These are phyloP conservation scores for Xiphophorus couchianus DNA, from an alignment of 2,113 vertebrate species.

Conservation along the genomic window DNA sequence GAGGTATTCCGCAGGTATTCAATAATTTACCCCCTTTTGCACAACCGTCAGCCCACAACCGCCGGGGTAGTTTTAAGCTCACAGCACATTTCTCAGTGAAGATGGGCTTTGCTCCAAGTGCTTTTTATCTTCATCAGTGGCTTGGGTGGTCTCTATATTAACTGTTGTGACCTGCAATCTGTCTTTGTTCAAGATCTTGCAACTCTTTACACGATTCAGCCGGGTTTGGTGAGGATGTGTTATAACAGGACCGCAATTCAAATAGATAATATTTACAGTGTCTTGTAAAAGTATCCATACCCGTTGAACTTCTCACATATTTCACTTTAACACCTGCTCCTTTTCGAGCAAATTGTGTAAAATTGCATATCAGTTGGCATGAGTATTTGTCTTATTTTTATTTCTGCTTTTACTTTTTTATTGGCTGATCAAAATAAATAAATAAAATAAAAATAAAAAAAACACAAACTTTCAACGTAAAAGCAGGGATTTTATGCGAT, in stretches of 20 bases:
- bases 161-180: conserved; percentile 57
- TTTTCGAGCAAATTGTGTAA: too few relatives aligned
- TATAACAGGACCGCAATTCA: conserved; percentile 52
- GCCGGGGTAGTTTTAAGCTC: conserved; percentile 33
- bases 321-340: neutral
- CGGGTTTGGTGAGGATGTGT: conserved; percentile 42
- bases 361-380: too few relatives aligned
- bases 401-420: too few relatives aligned
- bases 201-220: conserved; percentile 36
- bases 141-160: conserved; percentile 59
- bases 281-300: too few relatives aligned
- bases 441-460: too few relatives aligned
- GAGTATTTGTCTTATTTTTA: too few relatives aligned
- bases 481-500: neutral
- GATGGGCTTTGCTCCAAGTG: conserved; percentile 50
- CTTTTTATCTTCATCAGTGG: conserved; percentile 69
- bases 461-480: neutral
- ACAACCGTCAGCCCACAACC: conserved; percentile 40
- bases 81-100: conserved; percentile 41
- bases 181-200: conserved; percentile 48
- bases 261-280: neutral
- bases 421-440: too few relatives aligned
- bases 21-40: conserved; percentile 73
- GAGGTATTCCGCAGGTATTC: conserved; percentile 62
- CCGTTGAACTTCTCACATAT: too few relatives aligned